phyloP scores from a whole-genome alignment of 2,797 vertebrate species.

The Rhabdophis nuchalis region DNA sequence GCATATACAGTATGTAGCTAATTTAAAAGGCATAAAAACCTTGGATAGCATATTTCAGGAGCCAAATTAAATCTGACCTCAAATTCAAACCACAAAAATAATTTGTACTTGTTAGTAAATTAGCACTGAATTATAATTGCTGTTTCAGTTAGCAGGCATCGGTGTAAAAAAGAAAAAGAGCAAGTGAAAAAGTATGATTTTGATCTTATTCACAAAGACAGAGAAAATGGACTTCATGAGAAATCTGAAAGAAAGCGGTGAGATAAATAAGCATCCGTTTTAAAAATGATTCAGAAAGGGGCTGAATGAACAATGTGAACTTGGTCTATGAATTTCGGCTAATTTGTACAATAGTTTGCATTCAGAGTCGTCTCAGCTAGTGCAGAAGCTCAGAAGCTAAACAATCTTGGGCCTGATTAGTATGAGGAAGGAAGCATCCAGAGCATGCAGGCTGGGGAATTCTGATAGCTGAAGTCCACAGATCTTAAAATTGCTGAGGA shows the following conservation, averaged over 20 bases:
- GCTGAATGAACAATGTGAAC: background rate
- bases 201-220: conserved; percentile 8
- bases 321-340: background rate
- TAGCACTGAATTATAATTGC: conserved; percentile 13
- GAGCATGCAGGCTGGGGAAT: background rate
- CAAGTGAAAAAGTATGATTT: background rate
- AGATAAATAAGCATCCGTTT: background rate
- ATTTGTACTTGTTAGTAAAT: background rate
- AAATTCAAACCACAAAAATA: background rate
- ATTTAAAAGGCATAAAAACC: background rate
- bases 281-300: background rate
- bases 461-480: background rate
- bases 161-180: background rate
- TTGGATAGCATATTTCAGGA: background rate
- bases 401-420: background rate
- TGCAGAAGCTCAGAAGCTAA: background rate
- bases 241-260: background rate
- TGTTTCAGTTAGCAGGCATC: conserved; percentile 8
- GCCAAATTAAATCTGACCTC: background rate
- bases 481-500: background rate
- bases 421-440: background rate
- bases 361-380: background rate
- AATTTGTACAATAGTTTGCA: background rate
- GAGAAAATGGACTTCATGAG: background rate
- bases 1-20: background rate